phyloP scores from a whole-genome alignment of 2,113 vertebrate species.

The Embiotoca jacksoni region DNA sequence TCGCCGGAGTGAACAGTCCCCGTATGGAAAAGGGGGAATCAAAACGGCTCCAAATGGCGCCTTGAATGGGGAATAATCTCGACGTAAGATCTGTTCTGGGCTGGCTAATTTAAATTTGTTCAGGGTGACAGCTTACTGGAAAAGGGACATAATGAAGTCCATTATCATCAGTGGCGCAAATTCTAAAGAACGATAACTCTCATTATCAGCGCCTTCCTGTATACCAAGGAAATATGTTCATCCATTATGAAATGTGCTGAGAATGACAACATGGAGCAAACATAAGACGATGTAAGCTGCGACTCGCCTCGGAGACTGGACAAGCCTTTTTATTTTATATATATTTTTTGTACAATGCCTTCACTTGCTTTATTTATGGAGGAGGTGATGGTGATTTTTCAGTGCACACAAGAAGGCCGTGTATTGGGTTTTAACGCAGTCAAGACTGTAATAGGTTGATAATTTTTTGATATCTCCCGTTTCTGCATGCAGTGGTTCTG shows the following conservation, averaged over 20 bases:
- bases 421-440: constrained; percentile 46
- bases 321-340: constrained; percentile 16
- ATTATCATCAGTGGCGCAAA: constrained; percentile 83
- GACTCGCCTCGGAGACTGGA: constrained; percentile 48
- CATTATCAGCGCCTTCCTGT: constrained; percentile 81
- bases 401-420: constrained; percentile 34
- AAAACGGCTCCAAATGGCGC: constrained; percentile 74
- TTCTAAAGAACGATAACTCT: constrained; percentile 83
- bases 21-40: constrained; percentile 74
- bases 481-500: constrained; percentile 38
- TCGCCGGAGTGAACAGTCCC: constrained; percentile 72
- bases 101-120: constrained; percentile 84
- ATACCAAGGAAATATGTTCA: constrained; percentile 79
- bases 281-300: constrained; percentile 65
- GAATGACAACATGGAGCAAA: constrained; percentile 77
- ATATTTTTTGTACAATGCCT: constrained; percentile 56
- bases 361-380: constrained; percentile 67
- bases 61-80: constrained; percentile 79
- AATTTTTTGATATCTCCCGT: constrained; percentile 56
- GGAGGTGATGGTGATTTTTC: constrained; percentile 61
- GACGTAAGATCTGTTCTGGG: constrained; percentile 77
- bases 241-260: constrained; percentile 81
- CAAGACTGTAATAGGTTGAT: constrained; percentile 63
- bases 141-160: constrained; percentile 83
- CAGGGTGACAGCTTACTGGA: constrained; percentile 82